A percentile compares a stretch with the other conserved stretches of the same genome.
phyloP scores from a whole-genome alignment of 2,888 invertebrate genomes.

The Tryphoninae sp. region DNA sequence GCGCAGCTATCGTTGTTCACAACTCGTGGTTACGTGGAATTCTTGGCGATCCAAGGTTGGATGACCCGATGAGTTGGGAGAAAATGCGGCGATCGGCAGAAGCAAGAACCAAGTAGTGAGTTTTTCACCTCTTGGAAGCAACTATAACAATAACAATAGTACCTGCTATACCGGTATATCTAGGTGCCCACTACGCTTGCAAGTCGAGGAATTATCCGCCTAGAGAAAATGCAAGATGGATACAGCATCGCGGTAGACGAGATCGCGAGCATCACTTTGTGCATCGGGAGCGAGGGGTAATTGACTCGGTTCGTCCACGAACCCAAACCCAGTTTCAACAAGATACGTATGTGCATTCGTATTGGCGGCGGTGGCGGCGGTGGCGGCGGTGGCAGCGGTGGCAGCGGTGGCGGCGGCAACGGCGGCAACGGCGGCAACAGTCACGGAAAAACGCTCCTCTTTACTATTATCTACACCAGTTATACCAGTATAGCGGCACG shows the following conservation, averaged over 20 bases:
- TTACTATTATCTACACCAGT: constrained; percentile 32
- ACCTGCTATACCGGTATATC: constrained; percentile 13
- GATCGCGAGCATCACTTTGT: neutral
- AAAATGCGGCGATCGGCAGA: constrained; percentile 22
- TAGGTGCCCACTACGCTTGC: neutral
- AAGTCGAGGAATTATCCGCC: neutral
- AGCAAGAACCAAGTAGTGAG: neutral
- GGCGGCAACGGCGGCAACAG: neutral
- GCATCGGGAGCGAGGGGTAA: constrained; percentile 4
- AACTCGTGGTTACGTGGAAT: constrained; percentile 35
- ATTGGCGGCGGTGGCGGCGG: too few relatives aligned
- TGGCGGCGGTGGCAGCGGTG: too few relatives aligned
- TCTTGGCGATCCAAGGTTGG: constrained; percentile 63
- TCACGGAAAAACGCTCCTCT: constrained; percentile 17
- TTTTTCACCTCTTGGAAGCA: neutral
- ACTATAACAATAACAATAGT: neutral
- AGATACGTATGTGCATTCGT: neutral
- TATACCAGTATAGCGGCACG: constrained; percentile 32
- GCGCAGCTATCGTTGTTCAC: neutral
- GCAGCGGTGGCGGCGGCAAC: too few relatives aligned
- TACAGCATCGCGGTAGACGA: too few relatives aligned
- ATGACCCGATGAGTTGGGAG: constrained; percentile 62
- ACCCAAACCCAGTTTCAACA: constrained; percentile 43
- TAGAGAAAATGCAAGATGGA: too few relatives aligned
- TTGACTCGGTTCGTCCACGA: neutral